Base-by-base conservation (phyloP, 2,113 vertebrate genomes). In the Melanostigma gelatinosum region DNA sequence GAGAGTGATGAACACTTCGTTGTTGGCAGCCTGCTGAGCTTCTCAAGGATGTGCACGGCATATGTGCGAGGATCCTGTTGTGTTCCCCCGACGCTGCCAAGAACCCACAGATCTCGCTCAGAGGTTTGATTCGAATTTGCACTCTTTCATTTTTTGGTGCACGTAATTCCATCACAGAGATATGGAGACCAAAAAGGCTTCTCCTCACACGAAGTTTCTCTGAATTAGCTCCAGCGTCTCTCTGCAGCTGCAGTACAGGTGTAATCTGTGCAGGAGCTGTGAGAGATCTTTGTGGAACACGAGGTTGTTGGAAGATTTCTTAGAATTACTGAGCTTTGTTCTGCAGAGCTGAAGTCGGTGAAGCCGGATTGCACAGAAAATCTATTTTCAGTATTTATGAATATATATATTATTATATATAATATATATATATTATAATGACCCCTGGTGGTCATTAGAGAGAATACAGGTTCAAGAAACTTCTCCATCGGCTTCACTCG, bases 41-140 rank as follows among this genome's bases (percentile, higher is more conserved):
- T 75, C 88, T 86, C 81, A 50, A 79, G 70, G 85, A 85, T 84
- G 86, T 86, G 81, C 74, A n/a, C n/a, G 85, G 85, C 92, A 89
- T 93, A 93, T 92, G 92, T 91, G 88, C 65, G 68, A 82, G 89
- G 82, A 91, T 91, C 88, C 90, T 83, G 87, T 83, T 91, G 91
- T 81, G 86, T 85, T 79, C 74, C 84, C 83, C 84, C 80, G 55
- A 24, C 74, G 0, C 75, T 91, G 88, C 89, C 86, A 89, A 84
- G 85, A 91, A 87, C 86, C 82, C 86, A 80, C 86, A 87, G 86
- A 89, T 90, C 88, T 87, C 22, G 61, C 86, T 86, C 18, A 55
- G 86, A 88, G 82, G 88, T 87, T 87, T 80, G 81, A 82, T 84
- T 85, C 77, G 48, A 86, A 86, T 88, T 86, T 89, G 71, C 84